Evolutionary conservation across 2,797 vertebrate genomes (phyloP).

Genomic region (Epinephelus coioides): DNA sequence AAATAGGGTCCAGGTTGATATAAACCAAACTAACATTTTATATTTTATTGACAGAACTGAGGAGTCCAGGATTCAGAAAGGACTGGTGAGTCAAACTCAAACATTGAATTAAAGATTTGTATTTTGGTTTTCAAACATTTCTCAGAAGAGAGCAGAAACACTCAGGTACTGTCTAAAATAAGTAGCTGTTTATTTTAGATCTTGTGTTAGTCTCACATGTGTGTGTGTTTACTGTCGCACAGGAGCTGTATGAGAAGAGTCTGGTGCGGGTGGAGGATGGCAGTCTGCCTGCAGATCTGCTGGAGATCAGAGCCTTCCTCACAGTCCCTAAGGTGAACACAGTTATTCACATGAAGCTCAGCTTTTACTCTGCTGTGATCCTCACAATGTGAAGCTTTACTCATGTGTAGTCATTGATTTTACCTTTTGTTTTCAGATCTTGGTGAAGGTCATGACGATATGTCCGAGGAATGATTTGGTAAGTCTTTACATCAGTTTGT

Average conservation of each 20-base stretch:
- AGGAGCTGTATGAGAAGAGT: conserved; percentile 95
- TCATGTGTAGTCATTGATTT: neutral
- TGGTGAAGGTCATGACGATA: conserved; percentile 95
- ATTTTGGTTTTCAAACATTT: conserved; percentile 3
- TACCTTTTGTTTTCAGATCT: conserved; percentile 81
- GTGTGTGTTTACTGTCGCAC: conserved; percentile 9
- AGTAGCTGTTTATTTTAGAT: neutral
- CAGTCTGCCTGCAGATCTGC: conserved; percentile 88
- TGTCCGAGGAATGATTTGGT: conserved; percentile 92
- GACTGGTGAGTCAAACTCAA: conserved; percentile 88
- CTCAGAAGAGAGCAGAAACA: neutral
- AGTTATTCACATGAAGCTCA: neutral
- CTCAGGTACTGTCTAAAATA: too few relatives aligned
- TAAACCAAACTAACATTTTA: neutral
- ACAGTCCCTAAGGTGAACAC: conserved; percentile 90
- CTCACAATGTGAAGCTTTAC: neutral
- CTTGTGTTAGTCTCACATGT: neutral
- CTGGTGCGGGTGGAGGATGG: conserved; percentile 90
- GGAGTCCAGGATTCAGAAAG: conserved; percentile 92
- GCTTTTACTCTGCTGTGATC: neutral
- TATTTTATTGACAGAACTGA: conserved; percentile 87
- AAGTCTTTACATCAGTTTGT: conserved; percentile 65
- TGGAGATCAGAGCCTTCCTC: conserved; percentile 92
- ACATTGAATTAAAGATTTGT: neutral
- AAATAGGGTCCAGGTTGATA: too few relatives aligned